These are phyloP conservation scores for Bhutanitis thaidina DNA, from an alignment of 2,888 invertebrate species.

Conservation along the genomic window DNA sequence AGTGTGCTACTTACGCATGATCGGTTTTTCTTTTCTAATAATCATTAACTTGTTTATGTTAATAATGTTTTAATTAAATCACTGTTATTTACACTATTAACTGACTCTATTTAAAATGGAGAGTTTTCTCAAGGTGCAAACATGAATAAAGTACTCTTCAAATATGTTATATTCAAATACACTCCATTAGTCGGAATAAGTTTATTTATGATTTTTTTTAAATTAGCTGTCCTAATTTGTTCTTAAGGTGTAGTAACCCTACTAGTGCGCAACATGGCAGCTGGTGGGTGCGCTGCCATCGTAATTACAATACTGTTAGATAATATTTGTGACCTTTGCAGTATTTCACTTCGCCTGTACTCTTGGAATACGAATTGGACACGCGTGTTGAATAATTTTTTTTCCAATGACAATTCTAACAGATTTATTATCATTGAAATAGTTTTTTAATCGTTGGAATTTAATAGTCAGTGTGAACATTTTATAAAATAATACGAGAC, in stretches of 20 bases:
- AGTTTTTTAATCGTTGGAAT: too few species aligned
- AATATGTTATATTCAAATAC: too few species aligned
- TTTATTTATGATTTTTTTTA: not conserved
- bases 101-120: too few species aligned
- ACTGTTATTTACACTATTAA: too few species aligned
- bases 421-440: not conserved
- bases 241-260: not conserved
- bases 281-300: slow-evolving; percentile 27
- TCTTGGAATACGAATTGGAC: slow-evolving; percentile 15
- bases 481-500: too few species aligned
- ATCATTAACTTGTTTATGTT: too few species aligned
- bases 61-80: too few species aligned
- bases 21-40: too few species aligned
- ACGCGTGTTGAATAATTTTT: slow-evolving; percentile 14
- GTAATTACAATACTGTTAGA: slow-evolving; percentile 50
- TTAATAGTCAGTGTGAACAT: too few species aligned
- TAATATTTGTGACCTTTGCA: slow-evolving; percentile 61
- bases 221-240: not conserved
- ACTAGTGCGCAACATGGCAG: slow-evolving; percentile 32
- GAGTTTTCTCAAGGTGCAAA: too few species aligned
- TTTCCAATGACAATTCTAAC: not conserved
- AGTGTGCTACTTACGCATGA: too few species aligned
- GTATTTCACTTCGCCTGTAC: slow-evolving; percentile 33
- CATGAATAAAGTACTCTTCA: too few species aligned
- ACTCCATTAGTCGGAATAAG: not conserved